phyloP scores from a whole-genome alignment of 2,797 vertebrate genomes.

The Melanogrammus aeglefinus region DNA sequence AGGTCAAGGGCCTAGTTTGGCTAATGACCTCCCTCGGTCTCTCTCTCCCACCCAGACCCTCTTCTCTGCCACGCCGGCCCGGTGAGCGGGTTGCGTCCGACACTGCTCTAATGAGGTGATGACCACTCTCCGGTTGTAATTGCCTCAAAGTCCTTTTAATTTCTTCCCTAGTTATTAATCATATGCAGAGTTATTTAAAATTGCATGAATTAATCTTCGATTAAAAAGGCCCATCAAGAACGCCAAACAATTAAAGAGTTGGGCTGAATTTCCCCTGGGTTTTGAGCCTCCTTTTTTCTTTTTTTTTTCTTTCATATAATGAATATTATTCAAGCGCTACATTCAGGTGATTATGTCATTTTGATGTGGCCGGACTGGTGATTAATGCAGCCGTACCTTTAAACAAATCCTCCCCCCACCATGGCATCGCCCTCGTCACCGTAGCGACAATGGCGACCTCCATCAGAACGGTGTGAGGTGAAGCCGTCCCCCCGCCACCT shows the following conservation, averaged over 20 bases:
- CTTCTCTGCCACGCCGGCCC: slow-evolving; percentile 36
- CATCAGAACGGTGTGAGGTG: neutral
- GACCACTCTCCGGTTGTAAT: slow-evolving; percentile 98
- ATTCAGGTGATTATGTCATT: slow-evolving; percentile 97
- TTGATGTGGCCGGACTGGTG: slow-evolving; percentile 85
- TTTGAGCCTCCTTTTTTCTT: slow-evolving; percentile 77
- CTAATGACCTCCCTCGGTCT: slow-evolving; percentile 72
- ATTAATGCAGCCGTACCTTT: slow-evolving; percentile 95
- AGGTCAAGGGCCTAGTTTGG: slow-evolving; percentile 81
- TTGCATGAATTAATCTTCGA: slow-evolving; percentile 99
- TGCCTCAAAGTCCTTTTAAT: slow-evolving; percentile 99
- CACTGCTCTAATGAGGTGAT: slow-evolving; percentile 96
- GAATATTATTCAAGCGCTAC: slow-evolving; percentile 82
- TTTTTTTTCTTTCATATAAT: neutral
- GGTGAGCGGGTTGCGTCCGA: slow-evolving; percentile 69
- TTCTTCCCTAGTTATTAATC: slow-evolving; percentile 97
- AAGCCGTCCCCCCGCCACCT: neutral
- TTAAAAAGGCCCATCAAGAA: slow-evolving; percentile 96
- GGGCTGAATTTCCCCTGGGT: slow-evolving; percentile 97
- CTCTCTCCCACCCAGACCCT: slow-evolving; percentile 71
- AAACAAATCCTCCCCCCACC: slow-evolving; percentile 75
- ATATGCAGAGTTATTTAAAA: slow-evolving; percentile 99
- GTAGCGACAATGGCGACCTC: neutral
- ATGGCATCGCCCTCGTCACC: neutral
- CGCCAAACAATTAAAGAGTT: slow-evolving; percentile 99